Evolutionary conservation across 2,113 vertebrate species (phyloP).

Genomic region (Coturnix japonica): DNA sequence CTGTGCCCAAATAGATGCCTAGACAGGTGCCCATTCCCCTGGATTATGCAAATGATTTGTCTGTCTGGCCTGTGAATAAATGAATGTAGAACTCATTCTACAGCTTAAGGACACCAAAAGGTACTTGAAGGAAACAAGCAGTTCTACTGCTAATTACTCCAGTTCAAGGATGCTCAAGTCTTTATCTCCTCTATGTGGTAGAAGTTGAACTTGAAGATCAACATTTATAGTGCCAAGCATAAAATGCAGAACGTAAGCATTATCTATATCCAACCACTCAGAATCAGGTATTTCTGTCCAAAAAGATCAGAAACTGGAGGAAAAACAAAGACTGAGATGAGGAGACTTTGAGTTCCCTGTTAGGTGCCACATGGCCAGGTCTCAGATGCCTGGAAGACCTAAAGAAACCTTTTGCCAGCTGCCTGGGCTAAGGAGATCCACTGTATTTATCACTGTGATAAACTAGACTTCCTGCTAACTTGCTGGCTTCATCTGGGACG

Average conservation of each 20-base stretch:
- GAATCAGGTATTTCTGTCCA: background rate
- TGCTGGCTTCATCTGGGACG: background rate
- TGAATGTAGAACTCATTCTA: background rate
- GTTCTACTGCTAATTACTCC: background rate
- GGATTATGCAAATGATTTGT: background rate
- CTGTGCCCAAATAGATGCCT: background rate
- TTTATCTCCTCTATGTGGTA: background rate
- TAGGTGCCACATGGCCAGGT: background rate
- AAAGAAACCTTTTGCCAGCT: background rate
- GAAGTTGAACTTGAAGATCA: background rate
- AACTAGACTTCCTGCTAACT: background rate
- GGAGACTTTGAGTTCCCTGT: too few relatives aligned
- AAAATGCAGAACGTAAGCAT: background rate
- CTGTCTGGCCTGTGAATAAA: background rate
- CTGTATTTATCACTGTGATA: background rate
- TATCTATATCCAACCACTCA: background rate
- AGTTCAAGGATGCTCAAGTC: background rate
- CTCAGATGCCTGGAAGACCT: background rate
- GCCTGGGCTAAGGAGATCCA: background rate
- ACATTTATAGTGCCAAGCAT: background rate
- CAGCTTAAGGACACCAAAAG: background rate
- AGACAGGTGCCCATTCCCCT: background rate
- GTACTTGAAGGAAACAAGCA: background rate
- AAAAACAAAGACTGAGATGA: background rate
- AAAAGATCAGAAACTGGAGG: background rate